Evolutionary conservation across 1,140 invertebrate species (phyloP).

Genomic region (Nomia melanderi): DNA sequence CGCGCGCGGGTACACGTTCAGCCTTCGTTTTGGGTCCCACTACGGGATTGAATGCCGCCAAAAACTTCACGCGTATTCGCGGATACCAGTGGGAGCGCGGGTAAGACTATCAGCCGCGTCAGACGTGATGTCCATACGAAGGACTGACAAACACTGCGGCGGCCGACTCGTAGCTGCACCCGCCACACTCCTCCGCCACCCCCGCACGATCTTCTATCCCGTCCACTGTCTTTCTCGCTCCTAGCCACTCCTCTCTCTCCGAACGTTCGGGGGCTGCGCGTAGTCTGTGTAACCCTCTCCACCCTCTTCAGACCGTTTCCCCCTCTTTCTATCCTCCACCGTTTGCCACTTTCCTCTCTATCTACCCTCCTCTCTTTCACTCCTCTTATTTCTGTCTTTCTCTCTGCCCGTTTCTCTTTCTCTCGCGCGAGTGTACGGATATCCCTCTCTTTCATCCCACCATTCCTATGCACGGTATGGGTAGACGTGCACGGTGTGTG

Average conservation of each 20-base stretch:
- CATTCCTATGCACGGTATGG: slow-evolving; percentile 27
- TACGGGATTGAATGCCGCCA: slow-evolving; percentile 55
- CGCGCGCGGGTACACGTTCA: slow-evolving; percentile 29
- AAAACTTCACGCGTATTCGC: slow-evolving; percentile 50
- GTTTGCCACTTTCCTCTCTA: slow-evolving; percentile 34
- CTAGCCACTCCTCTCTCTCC: slow-evolving; percentile 1
- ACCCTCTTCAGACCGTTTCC: no score
- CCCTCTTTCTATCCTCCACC: slow-evolving; percentile 60
- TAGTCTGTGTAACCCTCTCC: slow-evolving; percentile 12
- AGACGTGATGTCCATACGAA: slow-evolving; percentile 71
- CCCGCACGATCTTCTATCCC: slow-evolving; percentile 47
- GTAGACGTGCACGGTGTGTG: slow-evolving; percentile 6
- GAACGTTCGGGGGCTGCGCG: no score
- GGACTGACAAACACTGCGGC: slow-evolving; percentile 76
- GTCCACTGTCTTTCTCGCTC: slow-evolving; percentile 9
- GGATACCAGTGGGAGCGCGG: slow-evolving; percentile 47
- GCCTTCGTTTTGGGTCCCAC: neutral
- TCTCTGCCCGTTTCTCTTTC: no score
- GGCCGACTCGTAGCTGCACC: slow-evolving; percentile 63
- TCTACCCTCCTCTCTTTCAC: neutral
- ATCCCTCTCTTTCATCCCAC: neutral
- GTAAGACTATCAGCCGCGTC: slow-evolving; percentile 59
- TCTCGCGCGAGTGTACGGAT: no score
- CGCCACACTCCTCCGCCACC: slow-evolving; percentile 66
- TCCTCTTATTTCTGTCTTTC: no score